These are phyloP conservation scores for Gymnoscelis rufifasciata DNA, from an alignment of 2,888 invertebrate genomes.

Conservation along the genomic window DNA sequence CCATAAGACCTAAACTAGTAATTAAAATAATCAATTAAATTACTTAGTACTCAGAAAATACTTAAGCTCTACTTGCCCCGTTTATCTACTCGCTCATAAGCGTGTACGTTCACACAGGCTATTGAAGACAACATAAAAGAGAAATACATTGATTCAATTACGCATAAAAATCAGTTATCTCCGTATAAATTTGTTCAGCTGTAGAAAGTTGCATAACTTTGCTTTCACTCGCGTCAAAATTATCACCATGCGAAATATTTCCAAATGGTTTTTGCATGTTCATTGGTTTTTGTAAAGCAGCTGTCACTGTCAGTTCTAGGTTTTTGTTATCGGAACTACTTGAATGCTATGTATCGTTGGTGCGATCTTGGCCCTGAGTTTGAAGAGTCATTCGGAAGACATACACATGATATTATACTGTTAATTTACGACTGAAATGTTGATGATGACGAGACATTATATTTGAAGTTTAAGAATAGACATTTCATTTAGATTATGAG, in stretches of 20 bases:
- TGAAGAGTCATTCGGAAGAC: not conserved
- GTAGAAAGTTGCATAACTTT: constrained; percentile 77
- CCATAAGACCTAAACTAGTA: no score
- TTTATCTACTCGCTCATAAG: no score
- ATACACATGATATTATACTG: no score
- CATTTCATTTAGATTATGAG: no score
- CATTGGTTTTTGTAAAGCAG: constrained; percentile 49
- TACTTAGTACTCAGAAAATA: no score
- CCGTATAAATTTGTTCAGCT: constrained; percentile 36
- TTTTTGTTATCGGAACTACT: constrained; percentile 26
- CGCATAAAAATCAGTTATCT: constrained; percentile 37
- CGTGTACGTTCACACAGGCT: not conserved
- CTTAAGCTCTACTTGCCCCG: not conserved
- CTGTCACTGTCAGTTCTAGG: constrained; percentile 23
- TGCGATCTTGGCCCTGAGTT: not conserved
- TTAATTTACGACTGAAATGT: no score
- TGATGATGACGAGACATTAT: no score
- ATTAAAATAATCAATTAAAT: no score
- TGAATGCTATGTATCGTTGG: not conserved
- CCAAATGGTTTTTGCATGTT: constrained; percentile 62
- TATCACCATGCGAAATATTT: constrained; percentile 58
- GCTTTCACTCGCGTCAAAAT: constrained; percentile 70
- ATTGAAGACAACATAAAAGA: constrained; percentile 19
- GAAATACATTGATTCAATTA: constrained; percentile 22
- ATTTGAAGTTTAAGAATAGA: no score